Base-by-base conservation (phyloP, 2,888 invertebrate species). In the Myopa tessellatipennis region DNA sequence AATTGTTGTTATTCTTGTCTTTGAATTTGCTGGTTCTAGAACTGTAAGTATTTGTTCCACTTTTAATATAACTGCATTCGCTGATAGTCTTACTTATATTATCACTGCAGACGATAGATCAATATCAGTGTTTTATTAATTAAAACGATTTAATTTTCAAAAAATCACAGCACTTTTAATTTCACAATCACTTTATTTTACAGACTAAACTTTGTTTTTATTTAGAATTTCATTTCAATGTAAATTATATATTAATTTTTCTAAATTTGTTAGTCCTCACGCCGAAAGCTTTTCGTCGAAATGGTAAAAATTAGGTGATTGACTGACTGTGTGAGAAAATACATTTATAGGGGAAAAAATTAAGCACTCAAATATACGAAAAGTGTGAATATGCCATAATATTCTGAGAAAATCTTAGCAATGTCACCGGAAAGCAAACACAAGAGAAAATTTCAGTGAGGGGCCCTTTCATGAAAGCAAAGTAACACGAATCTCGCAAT, bases 41-140 rank as follows among this genome's bases (percentile, higher is more conserved):
- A 14, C 10, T 81, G 61, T 70, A 80, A 74, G 82, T 84, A 81
- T 83, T 85, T 77, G 84, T 85, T 74, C 87, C 85, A 63, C 86
- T 86, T 82, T 82, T 83, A 71, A 82, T 84, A 80, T 80, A 75
- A 79, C 85, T 83, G 68, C 78, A 82, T 75, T 83, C 81, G 72
- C 74, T 78, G 81, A 79, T 81, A 75, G 71, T 79, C 45, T 69
- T 77, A 81, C 78, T 77, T 77, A 79, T 81, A n/a, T 82, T 79
- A 80, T 81, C 82, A 81, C 83, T 82, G 65, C 10, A 61, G 55
- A 58, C 45, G 16, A 58, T 16, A n/a, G 58, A 58, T 14, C 6
- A 10, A 50, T 12, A 55, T 26, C 8, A 16, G 10, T 70, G n/a
- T 34, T 52, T 52, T 6, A 34, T 26, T 70, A 16, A 38, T 7